Evolutionary conservation across 1,140 invertebrate genomes (phyloP).

Genomic region (Cotesia typhae): DNA sequence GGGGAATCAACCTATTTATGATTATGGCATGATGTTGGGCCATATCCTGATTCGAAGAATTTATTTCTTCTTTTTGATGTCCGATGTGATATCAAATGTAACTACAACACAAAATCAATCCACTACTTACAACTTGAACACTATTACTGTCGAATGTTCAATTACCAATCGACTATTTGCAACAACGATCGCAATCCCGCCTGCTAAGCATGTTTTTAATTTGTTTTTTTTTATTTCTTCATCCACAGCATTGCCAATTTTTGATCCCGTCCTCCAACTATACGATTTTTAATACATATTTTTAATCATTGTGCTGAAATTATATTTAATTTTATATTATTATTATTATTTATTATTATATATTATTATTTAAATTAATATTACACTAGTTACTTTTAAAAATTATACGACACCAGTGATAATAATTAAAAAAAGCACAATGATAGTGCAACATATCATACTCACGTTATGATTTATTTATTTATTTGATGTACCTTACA

Average conservation of each 20-base stretch:
- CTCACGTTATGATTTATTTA: constrained; percentile 27
- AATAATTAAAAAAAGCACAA: too few relatives aligned
- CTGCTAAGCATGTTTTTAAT: constrained; percentile 40
- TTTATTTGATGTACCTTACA: constrained; percentile 20
- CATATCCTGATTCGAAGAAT: constrained; percentile 21
- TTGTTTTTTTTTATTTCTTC: constrained; percentile 18
- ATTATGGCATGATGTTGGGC: constrained; percentile 58
- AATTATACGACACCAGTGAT: too few relatives aligned
- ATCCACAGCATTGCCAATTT: not conserved
- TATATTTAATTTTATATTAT: too few relatives aligned
- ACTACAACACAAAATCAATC: not conserved
- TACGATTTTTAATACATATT: too few relatives aligned
- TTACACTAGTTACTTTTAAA: too few relatives aligned
- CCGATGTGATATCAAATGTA: too few relatives aligned
- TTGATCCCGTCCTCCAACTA: too few relatives aligned
- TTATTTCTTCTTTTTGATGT: too few relatives aligned
- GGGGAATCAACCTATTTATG: constrained; percentile 66
- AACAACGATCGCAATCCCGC: constrained; percentile 51
- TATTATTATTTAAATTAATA: too few relatives aligned
- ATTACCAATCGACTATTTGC: constrained; percentile 49
- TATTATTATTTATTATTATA: too few relatives aligned
- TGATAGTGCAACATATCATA: too few relatives aligned
- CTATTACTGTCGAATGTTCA: constrained; percentile 39
- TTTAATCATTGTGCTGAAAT: too few relatives aligned
- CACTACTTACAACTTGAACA: constrained; percentile 20